phyloP scores from a whole-genome alignment of 2,113 vertebrate species.

The Clinocottus analis region DNA sequence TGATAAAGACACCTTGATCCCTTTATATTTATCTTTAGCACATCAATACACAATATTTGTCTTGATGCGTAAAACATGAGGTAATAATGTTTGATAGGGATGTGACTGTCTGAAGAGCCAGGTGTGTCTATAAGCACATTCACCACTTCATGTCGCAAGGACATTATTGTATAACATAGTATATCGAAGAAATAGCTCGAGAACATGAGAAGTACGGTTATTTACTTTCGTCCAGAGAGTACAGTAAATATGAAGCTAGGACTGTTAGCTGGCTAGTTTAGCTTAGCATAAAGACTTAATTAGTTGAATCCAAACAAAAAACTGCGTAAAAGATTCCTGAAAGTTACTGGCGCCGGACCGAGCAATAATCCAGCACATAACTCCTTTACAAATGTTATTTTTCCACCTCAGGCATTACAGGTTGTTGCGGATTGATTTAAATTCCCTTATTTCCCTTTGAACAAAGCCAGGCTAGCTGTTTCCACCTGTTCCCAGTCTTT shows the following conservation, averaged over 20 bases:
- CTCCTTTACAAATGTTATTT: not conserved
- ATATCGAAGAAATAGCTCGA: not conserved
- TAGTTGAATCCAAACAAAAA: not conserved
- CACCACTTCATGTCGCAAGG: constrained; percentile 17
- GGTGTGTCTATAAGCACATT: constrained; percentile 53
- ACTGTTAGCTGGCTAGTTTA: not conserved
- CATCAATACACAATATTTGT: constrained; percentile 68
- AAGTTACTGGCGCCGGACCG: not conserved
- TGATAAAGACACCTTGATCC: constrained; percentile 67
- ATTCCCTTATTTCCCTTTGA: not conserved
- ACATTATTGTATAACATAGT: not conserved
- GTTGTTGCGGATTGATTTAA: not conserved
- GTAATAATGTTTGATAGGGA: constrained; percentile 71
- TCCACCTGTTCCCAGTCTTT: not conserved
- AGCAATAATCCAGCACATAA: not conserved
- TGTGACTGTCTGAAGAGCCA: constrained; percentile 58
- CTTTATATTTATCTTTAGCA: constrained; percentile 61
- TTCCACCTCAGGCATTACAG: not conserved
- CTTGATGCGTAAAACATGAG: constrained; percentile 75
- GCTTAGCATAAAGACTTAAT: not conserved
- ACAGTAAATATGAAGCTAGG: not conserved
- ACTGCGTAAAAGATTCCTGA: not conserved
- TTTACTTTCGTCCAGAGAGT: not conserved
- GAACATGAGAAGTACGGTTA: not conserved
- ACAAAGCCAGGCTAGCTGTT: not conserved